Conservation (phyloP, 92 coral and sea anemone genomes). For the Porites lobata region DNA sequence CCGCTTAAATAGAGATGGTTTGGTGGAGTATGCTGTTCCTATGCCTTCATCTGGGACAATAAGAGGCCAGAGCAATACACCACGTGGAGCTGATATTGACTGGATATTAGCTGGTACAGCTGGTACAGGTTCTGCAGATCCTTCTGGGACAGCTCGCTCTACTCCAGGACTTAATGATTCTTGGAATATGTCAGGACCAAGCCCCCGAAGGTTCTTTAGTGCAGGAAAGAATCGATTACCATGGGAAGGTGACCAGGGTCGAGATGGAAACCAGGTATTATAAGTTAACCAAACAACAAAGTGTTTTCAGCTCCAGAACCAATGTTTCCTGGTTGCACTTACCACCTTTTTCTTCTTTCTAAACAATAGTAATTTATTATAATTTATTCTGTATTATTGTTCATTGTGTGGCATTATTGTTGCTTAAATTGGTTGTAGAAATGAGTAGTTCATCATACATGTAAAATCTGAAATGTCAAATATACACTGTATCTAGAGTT, state of each 20-base stretch:
- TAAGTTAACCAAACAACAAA: neutral
- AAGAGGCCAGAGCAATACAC: conserved; percentile 80
- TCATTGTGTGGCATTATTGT: too few relatives aligned
- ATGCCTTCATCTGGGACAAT: conserved; percentile 92
- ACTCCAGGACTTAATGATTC: conserved; percentile 98
- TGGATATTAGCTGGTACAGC: conserved; percentile 98
- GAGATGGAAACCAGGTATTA: conserved; percentile 58
- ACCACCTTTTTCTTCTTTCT: neutral
- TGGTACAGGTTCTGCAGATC: conserved; percentile 88
- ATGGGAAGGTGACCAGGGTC: conserved; percentile 86
- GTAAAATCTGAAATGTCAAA: too few relatives aligned
- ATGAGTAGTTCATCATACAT: too few relatives aligned
- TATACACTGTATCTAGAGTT: too few relatives aligned
- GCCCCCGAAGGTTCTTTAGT: conserved; percentile 93
- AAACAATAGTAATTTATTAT: too few relatives aligned
- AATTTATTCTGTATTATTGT: too few relatives aligned
- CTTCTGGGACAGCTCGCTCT: conserved; percentile 85
- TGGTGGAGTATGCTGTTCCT: conserved; percentile 97
- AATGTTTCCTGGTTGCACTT: neutral
- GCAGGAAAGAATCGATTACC: conserved; percentile 96
- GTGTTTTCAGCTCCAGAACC: neutral
- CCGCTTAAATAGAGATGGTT: conserved; percentile 94
- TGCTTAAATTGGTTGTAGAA: too few relatives aligned
- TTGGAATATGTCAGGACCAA: conserved; percentile 79
- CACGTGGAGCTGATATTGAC: conserved; percentile 98